These are phyloP conservation scores for Prostheceraeus crozeri DNA, from an alignment of 2,888 invertebrate genomes.

Conservation along the genomic window DNA sequence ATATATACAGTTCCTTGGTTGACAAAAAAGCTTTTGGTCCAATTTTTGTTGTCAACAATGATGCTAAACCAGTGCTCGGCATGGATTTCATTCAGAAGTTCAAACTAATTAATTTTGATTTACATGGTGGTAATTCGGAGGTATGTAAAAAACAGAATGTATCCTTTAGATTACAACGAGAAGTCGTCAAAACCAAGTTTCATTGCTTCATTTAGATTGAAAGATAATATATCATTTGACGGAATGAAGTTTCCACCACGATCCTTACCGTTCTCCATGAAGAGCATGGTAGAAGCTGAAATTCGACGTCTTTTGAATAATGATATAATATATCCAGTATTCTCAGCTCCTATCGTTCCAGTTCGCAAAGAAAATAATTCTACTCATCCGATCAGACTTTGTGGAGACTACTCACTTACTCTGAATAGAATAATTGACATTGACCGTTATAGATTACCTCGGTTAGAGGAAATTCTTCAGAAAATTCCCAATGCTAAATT, in stretches of 20 bases:
- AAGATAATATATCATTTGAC: not conserved
- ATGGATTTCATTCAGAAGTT: no score
- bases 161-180: no score
- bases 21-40: no score
- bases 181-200: not conserved
- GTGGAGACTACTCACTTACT: slow-evolving; percentile 27
- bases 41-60: no score
- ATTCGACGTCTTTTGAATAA: not conserved
- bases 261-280: slow-evolving; percentile 30
- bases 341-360: slow-evolving; percentile 30
- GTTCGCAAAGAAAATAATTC: slow-evolving; percentile 23
- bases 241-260: slow-evolving; percentile 23
- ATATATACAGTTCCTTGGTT: no score
- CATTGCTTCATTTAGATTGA: slow-evolving; percentile 2
- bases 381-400: slow-evolving; percentile 20
- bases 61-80: no score
- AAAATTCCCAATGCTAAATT: slow-evolving; percentile 24
- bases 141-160: no score
- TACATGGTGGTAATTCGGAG: no score
- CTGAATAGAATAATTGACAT: slow-evolving; percentile 30
- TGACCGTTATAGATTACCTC: slow-evolving; percentile 24
- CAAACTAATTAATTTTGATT: no score
- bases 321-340: slow-evolving; percentile 22
- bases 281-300: slow-evolving; percentile 21
- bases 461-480: slow-evolving; percentile 20